phyloP scores from a whole-genome alignment of 2,888 invertebrate genomes.

The Gortyna flavago region DNA sequence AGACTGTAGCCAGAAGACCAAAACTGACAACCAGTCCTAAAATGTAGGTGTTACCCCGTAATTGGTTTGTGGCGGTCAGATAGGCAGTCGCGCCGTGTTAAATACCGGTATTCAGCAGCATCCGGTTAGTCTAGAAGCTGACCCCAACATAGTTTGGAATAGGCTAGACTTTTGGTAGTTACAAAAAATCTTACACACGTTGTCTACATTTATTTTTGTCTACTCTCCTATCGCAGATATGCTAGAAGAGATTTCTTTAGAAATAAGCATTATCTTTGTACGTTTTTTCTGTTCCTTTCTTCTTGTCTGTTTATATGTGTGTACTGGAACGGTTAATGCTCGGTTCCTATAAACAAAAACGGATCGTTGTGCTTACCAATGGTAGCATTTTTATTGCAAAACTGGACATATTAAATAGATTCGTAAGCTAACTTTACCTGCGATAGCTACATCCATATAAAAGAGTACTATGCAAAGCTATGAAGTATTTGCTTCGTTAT shows the following conservation, averaged over 20 bases:
- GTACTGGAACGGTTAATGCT: background rate
- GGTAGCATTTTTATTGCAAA: no score
- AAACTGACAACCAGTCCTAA: background rate
- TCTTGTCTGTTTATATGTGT: background rate
- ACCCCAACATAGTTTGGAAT: background rate
- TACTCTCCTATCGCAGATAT: background rate
- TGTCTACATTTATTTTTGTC: background rate
- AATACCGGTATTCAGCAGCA: background rate
- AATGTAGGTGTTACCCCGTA: background rate
- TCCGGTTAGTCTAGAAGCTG: background rate
- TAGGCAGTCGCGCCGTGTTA: background rate
- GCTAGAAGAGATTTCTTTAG: background rate
- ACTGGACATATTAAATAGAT: no score
- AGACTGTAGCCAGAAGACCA: background rate
- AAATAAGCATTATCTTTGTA: background rate
- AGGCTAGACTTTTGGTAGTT: background rate
- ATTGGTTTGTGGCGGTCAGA: background rate
- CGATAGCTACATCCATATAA: no score
- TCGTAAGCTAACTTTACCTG: no score
- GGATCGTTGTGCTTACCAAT: no score
- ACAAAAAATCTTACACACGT: background rate
- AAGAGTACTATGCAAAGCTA: no score
- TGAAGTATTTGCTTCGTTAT: no score
- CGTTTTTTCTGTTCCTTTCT: background rate
- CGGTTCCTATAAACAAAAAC: no score